Percentiles rank a stretch among this genome's conserved stretches.
Evolutionary conservation across 2,113 vertebrate species (phyloP).

Genomic region (Puma concolor): DNA sequence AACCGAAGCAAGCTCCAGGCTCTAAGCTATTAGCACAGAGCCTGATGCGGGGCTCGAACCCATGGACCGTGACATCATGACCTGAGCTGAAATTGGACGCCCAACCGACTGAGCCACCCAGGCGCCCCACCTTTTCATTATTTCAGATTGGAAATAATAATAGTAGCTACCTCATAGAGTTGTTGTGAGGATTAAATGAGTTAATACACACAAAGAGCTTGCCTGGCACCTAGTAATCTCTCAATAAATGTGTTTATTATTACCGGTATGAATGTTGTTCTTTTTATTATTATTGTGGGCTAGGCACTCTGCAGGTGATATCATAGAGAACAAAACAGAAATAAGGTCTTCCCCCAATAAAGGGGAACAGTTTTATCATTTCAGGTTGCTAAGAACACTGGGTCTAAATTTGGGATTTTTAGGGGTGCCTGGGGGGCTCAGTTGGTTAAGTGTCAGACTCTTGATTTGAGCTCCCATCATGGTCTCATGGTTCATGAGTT

Average conservation of each 20-base stretch:
- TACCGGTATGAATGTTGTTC: not conserved
- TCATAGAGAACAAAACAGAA: slow-evolving; percentile 17
- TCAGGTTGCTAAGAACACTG: not conserved
- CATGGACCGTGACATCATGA: too few relatives aligned
- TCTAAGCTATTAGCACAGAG: too few relatives aligned
- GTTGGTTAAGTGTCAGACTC: too few relatives aligned
- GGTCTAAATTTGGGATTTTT: not conserved
- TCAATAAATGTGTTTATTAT: slow-evolving; percentile 19
- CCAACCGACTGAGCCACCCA: too few relatives aligned
- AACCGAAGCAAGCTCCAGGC: too few relatives aligned
- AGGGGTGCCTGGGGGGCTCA: not conserved
- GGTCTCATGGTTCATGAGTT: too few relatives aligned
- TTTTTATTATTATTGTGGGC: slow-evolving; percentile 14
- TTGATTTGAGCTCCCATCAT: too few relatives aligned
- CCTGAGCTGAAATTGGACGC: too few relatives aligned
- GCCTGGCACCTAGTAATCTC: not conserved
- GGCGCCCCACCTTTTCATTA: not conserved
- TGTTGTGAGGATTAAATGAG: slow-evolving; percentile 26
- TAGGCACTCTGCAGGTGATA: not conserved
- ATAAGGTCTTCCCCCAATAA: not conserved
- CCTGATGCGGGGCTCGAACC: too few relatives aligned
- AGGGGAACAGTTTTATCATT: slow-evolving; percentile 12
- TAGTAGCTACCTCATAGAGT: not conserved
- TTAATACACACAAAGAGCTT: slow-evolving; percentile 31
- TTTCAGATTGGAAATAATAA: slow-evolving; percentile 32